Conservation (phyloP, 2,888 invertebrate species). For the Drosophila pegasa region DNA sequence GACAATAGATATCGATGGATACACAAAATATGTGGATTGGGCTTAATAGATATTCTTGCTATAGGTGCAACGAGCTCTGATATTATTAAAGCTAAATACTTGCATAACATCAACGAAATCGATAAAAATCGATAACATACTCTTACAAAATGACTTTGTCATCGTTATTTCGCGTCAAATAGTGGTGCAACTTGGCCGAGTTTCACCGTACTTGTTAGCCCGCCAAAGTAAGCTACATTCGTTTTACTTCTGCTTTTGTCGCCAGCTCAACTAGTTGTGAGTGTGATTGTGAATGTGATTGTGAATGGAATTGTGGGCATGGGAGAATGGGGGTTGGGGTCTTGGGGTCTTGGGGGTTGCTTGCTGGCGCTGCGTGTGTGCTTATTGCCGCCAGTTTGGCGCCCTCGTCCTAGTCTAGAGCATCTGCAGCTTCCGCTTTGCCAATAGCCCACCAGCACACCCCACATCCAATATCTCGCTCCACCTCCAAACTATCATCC, state of each 20-base stretch:
- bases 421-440: constrained; percentile 44
- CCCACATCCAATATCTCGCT: too few relatives aligned
- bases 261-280: constrained; percentile 49
- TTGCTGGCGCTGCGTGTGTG: constrained; percentile 49
- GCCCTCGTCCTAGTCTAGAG: constrained; percentile 60
- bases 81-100: too few relatives aligned
- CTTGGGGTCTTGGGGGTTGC: too few relatives aligned
- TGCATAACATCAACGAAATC: too few relatives aligned
- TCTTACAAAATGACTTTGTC: background rate
- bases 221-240: constrained; percentile 22
- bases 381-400: constrained; percentile 57
- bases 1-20: too few relatives aligned
- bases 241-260: constrained; percentile 46
- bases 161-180: background rate
- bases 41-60: too few relatives aligned
- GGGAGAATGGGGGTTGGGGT: constrained; percentile 6
- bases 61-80: too few relatives aligned
- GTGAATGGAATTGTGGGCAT: constrained; percentile 24
- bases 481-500: constrained; percentile 1
- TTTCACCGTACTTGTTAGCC: background rate
- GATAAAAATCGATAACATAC: background rate
- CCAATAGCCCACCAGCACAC: constrained; percentile 1
- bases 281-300: constrained; percentile 12
- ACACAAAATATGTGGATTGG: too few relatives aligned
- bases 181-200: background rate